Percentiles rank a stretch among this genome's conserved stretches.
Evolutionary conservation across 2,113 vertebrate genomes (phyloP).

Genomic region (Brachyistius frenatus): DNA sequence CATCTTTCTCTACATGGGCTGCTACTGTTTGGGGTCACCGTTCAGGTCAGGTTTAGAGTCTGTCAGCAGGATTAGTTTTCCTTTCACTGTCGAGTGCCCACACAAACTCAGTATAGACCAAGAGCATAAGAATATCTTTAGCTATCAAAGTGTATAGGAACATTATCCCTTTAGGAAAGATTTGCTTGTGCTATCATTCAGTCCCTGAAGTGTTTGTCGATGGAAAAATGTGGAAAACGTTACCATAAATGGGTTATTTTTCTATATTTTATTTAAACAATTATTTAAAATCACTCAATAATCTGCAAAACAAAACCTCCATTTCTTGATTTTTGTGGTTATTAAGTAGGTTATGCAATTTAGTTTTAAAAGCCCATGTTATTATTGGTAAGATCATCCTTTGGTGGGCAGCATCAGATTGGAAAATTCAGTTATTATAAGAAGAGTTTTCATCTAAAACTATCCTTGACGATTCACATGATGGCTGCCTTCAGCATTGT

Average conservation of each 20-base stretch:
- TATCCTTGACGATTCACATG: too few species aligned
- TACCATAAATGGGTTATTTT: not conserved
- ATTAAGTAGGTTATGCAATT: not conserved
- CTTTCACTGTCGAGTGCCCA: slow-evolving; percentile 61
- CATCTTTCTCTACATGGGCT: slow-evolving; percentile 72
- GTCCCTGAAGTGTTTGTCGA: slow-evolving; percentile 6
- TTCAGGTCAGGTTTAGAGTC: slow-evolving; percentile 75
- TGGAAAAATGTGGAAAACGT: not conserved
- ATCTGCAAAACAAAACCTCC: too few species aligned
- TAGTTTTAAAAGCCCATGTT: not conserved
- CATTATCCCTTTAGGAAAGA: slow-evolving; percentile 17
- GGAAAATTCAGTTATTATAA: not conserved
- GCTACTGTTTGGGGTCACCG: slow-evolving; percentile 70
- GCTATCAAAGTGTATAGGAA: not conserved
- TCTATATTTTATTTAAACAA: not conserved
- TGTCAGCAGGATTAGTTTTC: slow-evolving; percentile 70
- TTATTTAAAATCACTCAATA: not conserved
- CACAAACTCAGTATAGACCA: slow-evolving; percentile 14
- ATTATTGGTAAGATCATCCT: not conserved
- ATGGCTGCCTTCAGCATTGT: too few species aligned
- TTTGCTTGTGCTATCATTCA: slow-evolving; percentile 44
- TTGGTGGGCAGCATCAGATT: not conserved
- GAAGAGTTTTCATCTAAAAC: not conserved
- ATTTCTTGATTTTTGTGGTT: not conserved
- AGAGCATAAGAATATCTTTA: slow-evolving; percentile 41